A percentile compares a stretch with the other conserved stretches of the same genome.
These are phyloP conservation scores for Crambe crambe DNA, from an alignment of 37 sponge, comb jelly and placozoan genomes.

Conservation along the genomic window DNA sequence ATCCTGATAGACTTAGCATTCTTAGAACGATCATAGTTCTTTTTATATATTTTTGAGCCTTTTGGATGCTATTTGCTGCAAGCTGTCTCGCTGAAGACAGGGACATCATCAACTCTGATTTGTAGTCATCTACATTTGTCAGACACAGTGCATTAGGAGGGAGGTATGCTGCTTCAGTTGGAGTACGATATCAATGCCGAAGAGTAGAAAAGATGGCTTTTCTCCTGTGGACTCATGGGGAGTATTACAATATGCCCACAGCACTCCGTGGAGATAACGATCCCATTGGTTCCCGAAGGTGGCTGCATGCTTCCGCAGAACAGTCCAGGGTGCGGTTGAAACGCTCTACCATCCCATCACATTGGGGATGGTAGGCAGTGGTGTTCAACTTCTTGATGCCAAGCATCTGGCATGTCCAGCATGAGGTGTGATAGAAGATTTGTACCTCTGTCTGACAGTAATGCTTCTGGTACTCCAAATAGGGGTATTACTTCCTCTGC, in stretches of 20 bases:
- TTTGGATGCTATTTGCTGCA: background rate
- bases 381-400: constrained; percentile 27
- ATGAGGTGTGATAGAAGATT: constrained; percentile 19
- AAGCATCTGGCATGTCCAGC: constrained; percentile 26
- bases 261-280: constrained; percentile 7
- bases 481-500: constrained; percentile 28
- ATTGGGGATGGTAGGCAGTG: constrained; percentile 19
- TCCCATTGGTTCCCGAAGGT: constrained; percentile 11
- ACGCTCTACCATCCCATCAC: constrained; percentile 25
- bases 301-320: constrained; percentile 12
- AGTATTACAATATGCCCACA: constrained; percentile 28
- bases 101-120: background rate
- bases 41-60: background rate
- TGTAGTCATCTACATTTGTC: background rate
- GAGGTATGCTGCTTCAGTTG: too few relatives aligned
- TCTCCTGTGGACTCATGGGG: constrained; percentile 18
- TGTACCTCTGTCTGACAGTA: constrained; percentile 21
- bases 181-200: background rate
- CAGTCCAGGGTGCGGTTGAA: constrained; percentile 22
- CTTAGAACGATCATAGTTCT: background rate
- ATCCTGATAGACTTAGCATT: background rate
- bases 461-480: constrained; percentile 41
- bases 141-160: background rate
- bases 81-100: background rate
- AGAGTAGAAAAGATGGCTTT: constrained; percentile 12